Evolutionary conservation across 2,888 invertebrate genomes (phyloP).

Genomic region (Drosophila greeni): DNA sequence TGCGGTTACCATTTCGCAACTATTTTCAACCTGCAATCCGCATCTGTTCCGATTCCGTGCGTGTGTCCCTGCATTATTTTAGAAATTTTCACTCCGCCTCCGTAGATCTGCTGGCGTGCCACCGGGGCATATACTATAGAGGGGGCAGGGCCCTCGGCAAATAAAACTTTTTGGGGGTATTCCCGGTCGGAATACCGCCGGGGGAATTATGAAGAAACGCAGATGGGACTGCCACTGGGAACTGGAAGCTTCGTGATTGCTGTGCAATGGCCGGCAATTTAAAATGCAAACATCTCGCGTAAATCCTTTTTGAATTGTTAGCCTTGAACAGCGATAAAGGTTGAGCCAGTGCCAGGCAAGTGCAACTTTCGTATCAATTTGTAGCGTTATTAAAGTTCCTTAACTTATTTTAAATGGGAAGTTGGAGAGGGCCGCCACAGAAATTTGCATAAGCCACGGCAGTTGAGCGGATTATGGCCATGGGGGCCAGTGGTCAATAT

Average conservation of each 20-base stretch:
- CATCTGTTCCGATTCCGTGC: constrained; percentile 17
- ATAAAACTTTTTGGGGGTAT: constrained; percentile 17
- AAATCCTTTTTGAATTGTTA: constrained; percentile 31
- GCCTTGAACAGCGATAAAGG: background rate
- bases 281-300: constrained; percentile 40
- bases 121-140: constrained; percentile 8
- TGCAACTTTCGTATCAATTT: constrained; percentile 30
- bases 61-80: constrained; percentile 37
- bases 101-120: constrained; percentile 25
- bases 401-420: background rate
- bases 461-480: constrained; percentile 24
- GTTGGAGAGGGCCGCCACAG: background rate
- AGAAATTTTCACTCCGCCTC: constrained; percentile 20
- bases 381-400: constrained; percentile 34
- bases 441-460: constrained; percentile 48
- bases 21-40: constrained; percentile 17
- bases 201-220: constrained; percentile 38
- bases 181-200: background rate
- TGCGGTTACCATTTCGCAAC: constrained; percentile 21
- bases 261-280: constrained; percentile 35
- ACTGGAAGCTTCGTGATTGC: constrained; percentile 32
- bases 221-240: constrained; percentile 14
- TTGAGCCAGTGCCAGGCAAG: background rate
- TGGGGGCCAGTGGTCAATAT: constrained; percentile 9
- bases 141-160: constrained; percentile 3